Conservation (phyloP, 2,113 vertebrate genomes). For the Corythornis madagascariensis region DNA sequence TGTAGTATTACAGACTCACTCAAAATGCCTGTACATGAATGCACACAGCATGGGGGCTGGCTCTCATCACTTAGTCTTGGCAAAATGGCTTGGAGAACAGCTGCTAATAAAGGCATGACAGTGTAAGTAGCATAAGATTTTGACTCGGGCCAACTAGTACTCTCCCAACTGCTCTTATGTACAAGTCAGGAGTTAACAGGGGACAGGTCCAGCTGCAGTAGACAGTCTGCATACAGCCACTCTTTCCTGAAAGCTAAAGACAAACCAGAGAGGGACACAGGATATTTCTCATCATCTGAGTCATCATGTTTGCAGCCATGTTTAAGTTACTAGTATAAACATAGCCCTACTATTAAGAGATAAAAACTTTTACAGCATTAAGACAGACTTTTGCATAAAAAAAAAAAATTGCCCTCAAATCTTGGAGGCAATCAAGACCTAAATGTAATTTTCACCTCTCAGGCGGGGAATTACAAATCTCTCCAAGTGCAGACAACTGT, state of each 20-base stretch:
- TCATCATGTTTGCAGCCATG: background rate
- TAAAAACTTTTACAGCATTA: background rate
- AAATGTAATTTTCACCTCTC: constrained; percentile 46
- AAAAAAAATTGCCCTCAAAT: background rate
- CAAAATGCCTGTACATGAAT: too few species aligned
- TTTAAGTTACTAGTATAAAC: background rate
- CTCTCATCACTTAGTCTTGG: background rate
- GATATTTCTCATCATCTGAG: background rate
- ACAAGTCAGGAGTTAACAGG: background rate
- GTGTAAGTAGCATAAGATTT: background rate
- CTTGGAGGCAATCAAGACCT: constrained; percentile 23
- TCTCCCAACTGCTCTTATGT: background rate
- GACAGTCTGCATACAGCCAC: background rate
- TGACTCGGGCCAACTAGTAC: background rate
- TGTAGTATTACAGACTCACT: too few species aligned
- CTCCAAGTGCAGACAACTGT: background rate
- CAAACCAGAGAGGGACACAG: fast-evolving
- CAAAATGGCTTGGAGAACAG: background rate
- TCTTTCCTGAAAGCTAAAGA: background rate
- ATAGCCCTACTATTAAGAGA: background rate
- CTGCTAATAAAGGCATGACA: background rate
- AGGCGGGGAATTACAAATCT: constrained; percentile 27
- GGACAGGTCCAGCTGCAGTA: background rate
- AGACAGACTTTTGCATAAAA: background rate
- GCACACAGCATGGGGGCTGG: background rate